Evolutionary conservation across 2,797 vertebrate genomes (phyloP).

Genomic region (Eurystomus glaucurus): DNA sequence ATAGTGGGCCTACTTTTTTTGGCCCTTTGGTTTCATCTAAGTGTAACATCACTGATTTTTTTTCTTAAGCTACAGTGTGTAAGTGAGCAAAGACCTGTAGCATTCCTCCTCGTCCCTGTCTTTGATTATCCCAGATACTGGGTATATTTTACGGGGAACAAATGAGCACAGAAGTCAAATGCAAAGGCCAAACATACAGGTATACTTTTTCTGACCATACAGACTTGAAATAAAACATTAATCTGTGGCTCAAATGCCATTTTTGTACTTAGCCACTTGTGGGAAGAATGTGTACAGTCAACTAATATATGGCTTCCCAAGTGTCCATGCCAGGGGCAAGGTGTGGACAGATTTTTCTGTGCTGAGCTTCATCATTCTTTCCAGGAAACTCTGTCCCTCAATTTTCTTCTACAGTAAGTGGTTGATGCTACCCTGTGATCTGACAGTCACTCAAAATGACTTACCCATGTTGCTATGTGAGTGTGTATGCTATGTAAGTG

Average conservation of each 20-base stretch:
- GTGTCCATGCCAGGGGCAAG: neutral
- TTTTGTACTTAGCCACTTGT: neutral
- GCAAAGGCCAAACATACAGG: neutral
- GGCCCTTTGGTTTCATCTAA: accelerated
- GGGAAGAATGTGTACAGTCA: neutral
- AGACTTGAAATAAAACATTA: neutral
- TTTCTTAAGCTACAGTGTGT: neutral
- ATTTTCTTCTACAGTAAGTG: neutral
- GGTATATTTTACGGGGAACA: neutral
- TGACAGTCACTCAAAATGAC: neutral
- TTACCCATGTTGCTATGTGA: accelerated
- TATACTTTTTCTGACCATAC: neutral
- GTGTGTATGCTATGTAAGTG: neutral
- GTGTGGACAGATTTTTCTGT: neutral
- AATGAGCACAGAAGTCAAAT: neutral
- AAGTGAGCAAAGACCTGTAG: neutral
- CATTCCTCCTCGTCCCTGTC: neutral
- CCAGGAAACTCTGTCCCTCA: neutral
- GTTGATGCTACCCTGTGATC: neutral
- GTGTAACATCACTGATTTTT: neutral
- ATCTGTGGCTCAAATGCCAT: neutral
- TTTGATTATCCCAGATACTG: neutral
- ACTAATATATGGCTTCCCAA: neutral
- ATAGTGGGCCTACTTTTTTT: neutral
- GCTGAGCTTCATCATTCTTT: neutral